Evolutionary conservation across 2,797 vertebrate genomes (phyloP).

Genomic region (Potorous gilbertii): DNA sequence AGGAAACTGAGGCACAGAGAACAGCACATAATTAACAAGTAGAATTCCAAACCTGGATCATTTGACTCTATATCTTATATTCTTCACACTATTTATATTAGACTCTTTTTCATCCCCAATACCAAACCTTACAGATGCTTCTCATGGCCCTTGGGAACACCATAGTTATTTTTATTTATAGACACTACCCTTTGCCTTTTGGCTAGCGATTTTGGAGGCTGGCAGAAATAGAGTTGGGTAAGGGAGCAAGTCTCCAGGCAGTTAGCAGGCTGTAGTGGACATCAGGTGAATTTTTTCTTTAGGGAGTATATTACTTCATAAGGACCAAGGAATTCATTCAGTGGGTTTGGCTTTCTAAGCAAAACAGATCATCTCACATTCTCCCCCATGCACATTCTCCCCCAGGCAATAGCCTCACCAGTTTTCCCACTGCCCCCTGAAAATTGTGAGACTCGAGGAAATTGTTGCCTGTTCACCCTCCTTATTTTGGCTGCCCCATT

Average conservation of each 20-base stretch:
- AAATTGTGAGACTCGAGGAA: neutral
- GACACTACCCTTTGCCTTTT: neutral
- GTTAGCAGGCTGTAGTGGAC: neutral
- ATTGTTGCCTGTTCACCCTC: neutral
- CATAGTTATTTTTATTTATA: constrained; percentile 22
- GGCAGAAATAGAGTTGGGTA: constrained; percentile 46
- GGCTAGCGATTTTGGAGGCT: constrained; percentile 11
- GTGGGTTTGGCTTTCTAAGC: constrained; percentile 26
- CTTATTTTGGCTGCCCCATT: neutral
- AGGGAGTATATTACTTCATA: constrained; percentile 19
- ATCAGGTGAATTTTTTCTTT: neutral
- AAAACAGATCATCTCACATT: neutral
- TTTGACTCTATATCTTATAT: neutral
- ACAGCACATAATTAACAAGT: neutral
- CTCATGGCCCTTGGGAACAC: neutral
- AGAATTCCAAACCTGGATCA: neutral
- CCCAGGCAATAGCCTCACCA: neutral
- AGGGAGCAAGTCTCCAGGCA: neutral
- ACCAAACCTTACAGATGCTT: neutral
- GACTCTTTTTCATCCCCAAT: neutral
- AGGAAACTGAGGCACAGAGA: neutral
- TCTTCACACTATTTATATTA: neutral
- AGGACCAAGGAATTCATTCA: neutral
- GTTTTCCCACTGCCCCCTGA: neutral
- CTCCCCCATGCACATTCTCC: neutral